Conservation (phyloP, 2,888 invertebrate genomes). For the Ophioninae sp. region DNA sequence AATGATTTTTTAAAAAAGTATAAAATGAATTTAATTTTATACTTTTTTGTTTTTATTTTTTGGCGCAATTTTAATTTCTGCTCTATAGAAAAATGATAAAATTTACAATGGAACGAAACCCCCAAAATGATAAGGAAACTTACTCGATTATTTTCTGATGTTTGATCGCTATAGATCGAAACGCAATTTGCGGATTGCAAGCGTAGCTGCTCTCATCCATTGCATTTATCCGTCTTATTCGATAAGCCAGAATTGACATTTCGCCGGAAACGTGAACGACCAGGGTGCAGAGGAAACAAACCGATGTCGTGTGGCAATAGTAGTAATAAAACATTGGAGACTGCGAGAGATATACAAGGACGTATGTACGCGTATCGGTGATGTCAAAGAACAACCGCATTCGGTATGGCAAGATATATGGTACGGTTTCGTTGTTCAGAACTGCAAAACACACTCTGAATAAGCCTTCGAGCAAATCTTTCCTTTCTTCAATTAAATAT, state of each 20-base stretch:
- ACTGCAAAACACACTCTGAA: conserved; percentile 18
- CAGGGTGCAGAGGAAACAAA: conserved; percentile 58
- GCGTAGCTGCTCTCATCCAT: background rate
- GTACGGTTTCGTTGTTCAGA: conserved; percentile 53
- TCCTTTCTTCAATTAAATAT: too few species aligned
- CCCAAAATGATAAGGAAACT: background rate
- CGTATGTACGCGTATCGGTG: conserved; percentile 54
- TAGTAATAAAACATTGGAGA: conserved; percentile 60
- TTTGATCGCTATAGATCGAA: conserved; percentile 33
- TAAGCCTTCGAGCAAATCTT: background rate
- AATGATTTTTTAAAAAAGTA: too few species aligned
- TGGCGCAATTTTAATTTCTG: background rate
- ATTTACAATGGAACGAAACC: background rate
- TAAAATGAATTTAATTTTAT: too few species aligned
- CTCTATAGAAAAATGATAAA: background rate
- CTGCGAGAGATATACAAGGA: conserved; percentile 54
- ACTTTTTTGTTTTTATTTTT: background rate
- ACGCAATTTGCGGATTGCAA: background rate
- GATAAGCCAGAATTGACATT: conserved; percentile 54
- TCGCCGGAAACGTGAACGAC: conserved; percentile 57
- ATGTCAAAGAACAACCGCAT: conserved; percentile 53
- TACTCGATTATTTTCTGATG: conserved; percentile 56
- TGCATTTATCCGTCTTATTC: conserved; percentile 41
- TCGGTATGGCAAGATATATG: conserved; percentile 55
- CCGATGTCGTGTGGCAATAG: conserved; percentile 54